Conservation (phyloP, 2,888 invertebrate genomes). For the Lasius fuliginosus region DNA sequence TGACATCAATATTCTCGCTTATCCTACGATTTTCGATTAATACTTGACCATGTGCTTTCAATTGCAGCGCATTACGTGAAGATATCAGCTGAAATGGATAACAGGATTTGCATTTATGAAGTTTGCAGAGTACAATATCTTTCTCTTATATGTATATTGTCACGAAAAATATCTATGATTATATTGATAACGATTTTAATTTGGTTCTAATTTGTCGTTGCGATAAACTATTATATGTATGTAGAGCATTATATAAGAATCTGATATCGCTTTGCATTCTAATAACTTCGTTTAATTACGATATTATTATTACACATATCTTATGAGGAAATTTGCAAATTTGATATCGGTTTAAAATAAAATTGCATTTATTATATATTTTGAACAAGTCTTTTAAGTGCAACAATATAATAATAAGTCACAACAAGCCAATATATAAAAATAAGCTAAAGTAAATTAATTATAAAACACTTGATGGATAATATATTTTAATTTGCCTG, state of each 20-base stretch:
- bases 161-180: constrained; percentile 39
- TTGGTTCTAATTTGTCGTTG: constrained; percentile 15
- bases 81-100: constrained; percentile 26
- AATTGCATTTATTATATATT: background rate
- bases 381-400: background rate
- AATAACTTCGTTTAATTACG: background rate
- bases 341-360: background rate
- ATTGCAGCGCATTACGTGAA: background rate
- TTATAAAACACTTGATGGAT: background rate
- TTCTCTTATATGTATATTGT: constrained; percentile 19
- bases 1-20: constrained; percentile 29
- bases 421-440: background rate
- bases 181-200: constrained; percentile 35
- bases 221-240: background rate
- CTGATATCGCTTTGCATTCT: background rate
- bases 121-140: background rate
- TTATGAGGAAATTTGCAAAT: background rate
- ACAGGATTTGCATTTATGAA: background rate
- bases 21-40: background rate
- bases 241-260: background rate
- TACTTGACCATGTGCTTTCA: constrained; percentile 17
- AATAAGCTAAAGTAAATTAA: background rate
- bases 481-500: background rate
- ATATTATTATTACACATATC: background rate
- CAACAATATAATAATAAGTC: background rate